Evolutionary conservation across 2,888 invertebrate genomes (phyloP).

Genomic region (Thumatha senex): DNA sequence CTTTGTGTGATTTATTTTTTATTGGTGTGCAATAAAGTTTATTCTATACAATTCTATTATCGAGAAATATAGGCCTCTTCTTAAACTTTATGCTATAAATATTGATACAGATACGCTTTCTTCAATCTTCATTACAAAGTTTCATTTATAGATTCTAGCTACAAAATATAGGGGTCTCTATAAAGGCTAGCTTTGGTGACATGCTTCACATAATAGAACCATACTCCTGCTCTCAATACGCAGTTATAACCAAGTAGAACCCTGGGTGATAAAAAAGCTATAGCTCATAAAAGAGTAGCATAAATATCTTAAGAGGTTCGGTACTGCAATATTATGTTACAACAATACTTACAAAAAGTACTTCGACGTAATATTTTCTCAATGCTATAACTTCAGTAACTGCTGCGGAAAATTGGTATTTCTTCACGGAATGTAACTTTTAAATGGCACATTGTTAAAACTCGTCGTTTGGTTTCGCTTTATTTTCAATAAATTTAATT

Average conservation of each 20-base stretch:
- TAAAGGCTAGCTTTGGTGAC: not conserved
- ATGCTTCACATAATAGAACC: conserved; percentile 6
- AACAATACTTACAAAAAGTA: conserved; percentile 10
- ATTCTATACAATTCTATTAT: too few species aligned
- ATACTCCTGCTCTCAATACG: conserved; percentile 8
- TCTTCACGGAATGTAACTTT: conserved; percentile 10
- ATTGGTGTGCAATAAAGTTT: too few species aligned
- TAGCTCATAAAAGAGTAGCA: conserved; percentile 22
- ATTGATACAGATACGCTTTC: too few species aligned
- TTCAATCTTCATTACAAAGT: too few species aligned
- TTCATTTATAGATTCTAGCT: too few species aligned
- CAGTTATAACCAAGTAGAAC: conserved; percentile 22
- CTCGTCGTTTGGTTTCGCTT: too few species aligned
- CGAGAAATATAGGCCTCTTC: too few species aligned
- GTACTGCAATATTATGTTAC: conserved; percentile 1
- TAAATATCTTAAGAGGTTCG: conserved; percentile 22
- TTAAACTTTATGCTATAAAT: too few species aligned
- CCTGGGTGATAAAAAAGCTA: conserved; percentile 25
- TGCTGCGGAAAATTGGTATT: conserved; percentile 10
- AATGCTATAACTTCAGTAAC: conserved; percentile 14
- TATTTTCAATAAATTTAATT: too few species aligned
- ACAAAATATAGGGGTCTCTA: too few species aligned
- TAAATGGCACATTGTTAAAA: conserved; percentile 4
- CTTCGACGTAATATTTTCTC: conserved; percentile 13
- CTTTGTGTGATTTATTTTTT: too few species aligned